These are phyloP conservation scores for Drosophila cognata DNA, from an alignment of 2,888 invertebrate species.

Conservation along the genomic window DNA sequence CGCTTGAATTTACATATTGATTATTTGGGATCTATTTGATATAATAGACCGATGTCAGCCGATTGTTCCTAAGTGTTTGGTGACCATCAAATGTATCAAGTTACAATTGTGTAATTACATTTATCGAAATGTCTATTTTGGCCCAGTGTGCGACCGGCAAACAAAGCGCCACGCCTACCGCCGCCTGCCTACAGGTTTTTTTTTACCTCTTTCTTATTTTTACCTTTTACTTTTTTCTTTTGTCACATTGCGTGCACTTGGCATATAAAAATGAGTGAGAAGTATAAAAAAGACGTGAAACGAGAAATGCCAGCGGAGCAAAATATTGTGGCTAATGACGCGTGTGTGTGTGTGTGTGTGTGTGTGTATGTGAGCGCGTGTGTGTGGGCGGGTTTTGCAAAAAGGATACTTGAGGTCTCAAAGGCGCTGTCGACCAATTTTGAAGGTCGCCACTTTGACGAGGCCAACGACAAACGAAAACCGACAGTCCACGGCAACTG, in stretches of 20 bases:
- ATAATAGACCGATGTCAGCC: neutral
- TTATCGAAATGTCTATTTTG: neutral
- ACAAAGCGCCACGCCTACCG: conserved; percentile 24
- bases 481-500: conserved; percentile 15
- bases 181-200: neutral
- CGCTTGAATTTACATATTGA: neutral
- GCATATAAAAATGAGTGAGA: conserved; percentile 64
- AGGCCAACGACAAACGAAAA: conserved; percentile 36
- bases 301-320: conserved; percentile 51
- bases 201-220: conserved; percentile 1
- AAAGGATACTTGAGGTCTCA: conserved; percentile 72
- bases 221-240: conserved; percentile 24
- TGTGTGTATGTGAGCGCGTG: conserved; percentile 18
- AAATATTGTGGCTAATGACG: conserved; percentile 74
- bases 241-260: conserved; percentile 76
- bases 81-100: neutral
- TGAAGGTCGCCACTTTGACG: conserved; percentile 66
- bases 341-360: conserved; percentile 33
- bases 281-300: conserved; percentile 11
- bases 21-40: neutral
- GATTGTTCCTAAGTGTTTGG: neutral
- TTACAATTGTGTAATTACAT: neutral
- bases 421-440: conserved; percentile 62
- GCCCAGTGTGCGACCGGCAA: neutral
- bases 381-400: conserved; percentile 38